These are phyloP conservation scores for Latrodectus elegans DNA, from an alignment of 2,888 invertebrate genomes.

Conservation along the genomic window DNA sequence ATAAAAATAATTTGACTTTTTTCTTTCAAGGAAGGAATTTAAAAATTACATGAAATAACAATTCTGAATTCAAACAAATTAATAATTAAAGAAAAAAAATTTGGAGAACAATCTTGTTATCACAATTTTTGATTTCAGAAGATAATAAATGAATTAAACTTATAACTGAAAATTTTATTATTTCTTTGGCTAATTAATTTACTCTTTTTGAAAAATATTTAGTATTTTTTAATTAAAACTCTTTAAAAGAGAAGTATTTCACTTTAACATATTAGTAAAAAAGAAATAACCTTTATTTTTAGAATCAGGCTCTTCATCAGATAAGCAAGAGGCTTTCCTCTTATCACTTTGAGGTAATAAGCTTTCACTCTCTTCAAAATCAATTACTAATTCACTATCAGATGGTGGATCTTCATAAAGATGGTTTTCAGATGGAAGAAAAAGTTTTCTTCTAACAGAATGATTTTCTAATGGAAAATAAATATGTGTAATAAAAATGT, in stretches of 20 bases:
- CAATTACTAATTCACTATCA: conserved; percentile 3
- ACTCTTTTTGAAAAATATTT: not conserved
- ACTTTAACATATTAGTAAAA: not conserved
- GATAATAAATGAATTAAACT: too few species aligned
- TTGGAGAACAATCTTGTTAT: too few species aligned
- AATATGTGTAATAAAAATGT: too few species aligned
- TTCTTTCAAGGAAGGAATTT: too few species aligned
- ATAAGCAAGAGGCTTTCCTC: conserved; percentile 26
- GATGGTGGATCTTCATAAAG: not conserved
- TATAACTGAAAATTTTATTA: too few species aligned
- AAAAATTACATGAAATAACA: too few species aligned
- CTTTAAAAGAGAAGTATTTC: not conserved
- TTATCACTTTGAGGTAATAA: conserved; percentile 19
- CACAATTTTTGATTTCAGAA: too few species aligned
- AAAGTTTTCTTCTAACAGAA: conserved; percentile 23
- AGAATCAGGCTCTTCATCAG: conserved; percentile 16
- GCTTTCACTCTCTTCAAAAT: conserved; percentile 9
- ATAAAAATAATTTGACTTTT: too few species aligned
- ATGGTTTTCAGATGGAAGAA: not conserved
- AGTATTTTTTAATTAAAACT: not conserved
- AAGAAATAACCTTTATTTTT: conserved; percentile 1
- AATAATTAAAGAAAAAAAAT: too few species aligned
- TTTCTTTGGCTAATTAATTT: too few species aligned
- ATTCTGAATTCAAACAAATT: too few species aligned
- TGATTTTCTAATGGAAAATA: conserved; percentile 7